These are phyloP conservation scores for Turritopsis dohrnii DNA, from an alignment of 30 jellyfish, hydroid and myxozoan genomes.

Conservation along the genomic window DNA sequence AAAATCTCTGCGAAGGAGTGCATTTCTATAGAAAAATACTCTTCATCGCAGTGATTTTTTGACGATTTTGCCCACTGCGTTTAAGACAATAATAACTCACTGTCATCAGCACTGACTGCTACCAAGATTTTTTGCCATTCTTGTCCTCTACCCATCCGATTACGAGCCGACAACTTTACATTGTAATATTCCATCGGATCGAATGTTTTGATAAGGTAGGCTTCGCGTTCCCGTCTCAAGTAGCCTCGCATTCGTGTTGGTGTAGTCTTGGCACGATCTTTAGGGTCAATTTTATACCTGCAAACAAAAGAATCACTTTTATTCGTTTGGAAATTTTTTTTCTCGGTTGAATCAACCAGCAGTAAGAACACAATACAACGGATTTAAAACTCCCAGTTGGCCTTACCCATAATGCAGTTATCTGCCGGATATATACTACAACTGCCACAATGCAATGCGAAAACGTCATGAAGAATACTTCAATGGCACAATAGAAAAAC, in stretches of 20 bases:
- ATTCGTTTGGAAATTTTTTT: too few relatives aligned
- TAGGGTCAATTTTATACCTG: slow-evolving; percentile 8
- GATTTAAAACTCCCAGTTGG: too few relatives aligned
- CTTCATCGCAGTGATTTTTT: too few relatives aligned
- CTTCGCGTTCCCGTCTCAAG: slow-evolving; percentile 36
- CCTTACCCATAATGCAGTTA: too few relatives aligned
- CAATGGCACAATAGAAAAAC: too few relatives aligned
- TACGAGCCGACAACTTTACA: slow-evolving; percentile 58
- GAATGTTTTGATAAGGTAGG: slow-evolving; percentile 23
- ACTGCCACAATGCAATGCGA: too few relatives aligned
- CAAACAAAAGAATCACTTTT: not conserved
- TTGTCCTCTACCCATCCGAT: slow-evolving; percentile 75
- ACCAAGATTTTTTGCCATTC: slow-evolving; percentile 50
- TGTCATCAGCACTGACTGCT: slow-evolving; percentile 79
- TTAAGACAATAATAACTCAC: slow-evolving; percentile 31
- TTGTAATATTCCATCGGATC: slow-evolving; percentile 56
- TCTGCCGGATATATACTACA: too few relatives aligned
- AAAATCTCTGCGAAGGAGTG: too few relatives aligned
- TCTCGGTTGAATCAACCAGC: not conserved
- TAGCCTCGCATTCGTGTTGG: not conserved
- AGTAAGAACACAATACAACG: too few relatives aligned
- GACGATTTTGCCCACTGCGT: too few relatives aligned
- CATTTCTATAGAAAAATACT: too few relatives aligned
- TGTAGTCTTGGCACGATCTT: not conserved
- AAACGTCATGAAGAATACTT: too few relatives aligned